Conservation (phyloP, 2,797 vertebrate genomes). For the Setipinna tenuifilis region DNA sequence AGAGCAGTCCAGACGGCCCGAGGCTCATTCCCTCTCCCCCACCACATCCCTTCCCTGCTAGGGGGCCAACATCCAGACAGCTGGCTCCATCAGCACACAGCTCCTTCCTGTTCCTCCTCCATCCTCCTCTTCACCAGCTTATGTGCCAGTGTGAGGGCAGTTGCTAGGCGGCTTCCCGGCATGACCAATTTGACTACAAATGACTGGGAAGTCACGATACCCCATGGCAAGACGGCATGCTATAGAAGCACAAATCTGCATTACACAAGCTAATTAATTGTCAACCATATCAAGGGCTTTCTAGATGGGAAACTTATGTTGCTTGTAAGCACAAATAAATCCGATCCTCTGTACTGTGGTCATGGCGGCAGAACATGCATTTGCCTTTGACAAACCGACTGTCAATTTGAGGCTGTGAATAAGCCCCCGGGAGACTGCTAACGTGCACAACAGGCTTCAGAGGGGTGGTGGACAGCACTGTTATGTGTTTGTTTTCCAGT, state of each 20-base stretch:
- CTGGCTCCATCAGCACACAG: not conserved
- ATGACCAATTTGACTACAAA: conserved; percentile 3
- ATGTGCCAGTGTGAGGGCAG: not conserved
- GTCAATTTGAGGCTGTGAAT: not conserved
- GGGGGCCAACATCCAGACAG: not conserved
- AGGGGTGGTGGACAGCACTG: not conserved
- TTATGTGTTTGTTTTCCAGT: not conserved
- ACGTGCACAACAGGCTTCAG: not conserved
- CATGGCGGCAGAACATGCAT: not conserved
- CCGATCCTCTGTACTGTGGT: not conserved
- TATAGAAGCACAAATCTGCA: not conserved
- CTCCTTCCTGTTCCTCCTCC: not conserved
- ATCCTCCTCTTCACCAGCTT: not conserved
- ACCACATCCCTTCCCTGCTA: not conserved
- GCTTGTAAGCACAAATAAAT: not conserved
- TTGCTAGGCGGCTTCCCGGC: not conserved
- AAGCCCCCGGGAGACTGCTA: not conserved
- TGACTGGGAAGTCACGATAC: not conserved
- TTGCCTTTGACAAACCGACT: not conserved
- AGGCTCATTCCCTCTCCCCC: not conserved
- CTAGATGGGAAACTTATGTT: not conserved
- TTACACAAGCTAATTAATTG: not conserved
- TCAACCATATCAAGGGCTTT: not conserved
- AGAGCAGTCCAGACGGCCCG: not conserved
- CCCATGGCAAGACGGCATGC: not conserved